Evolutionary conservation across 2,888 invertebrate genomes (phyloP).

Genomic region (Adineta ricciae): DNA sequence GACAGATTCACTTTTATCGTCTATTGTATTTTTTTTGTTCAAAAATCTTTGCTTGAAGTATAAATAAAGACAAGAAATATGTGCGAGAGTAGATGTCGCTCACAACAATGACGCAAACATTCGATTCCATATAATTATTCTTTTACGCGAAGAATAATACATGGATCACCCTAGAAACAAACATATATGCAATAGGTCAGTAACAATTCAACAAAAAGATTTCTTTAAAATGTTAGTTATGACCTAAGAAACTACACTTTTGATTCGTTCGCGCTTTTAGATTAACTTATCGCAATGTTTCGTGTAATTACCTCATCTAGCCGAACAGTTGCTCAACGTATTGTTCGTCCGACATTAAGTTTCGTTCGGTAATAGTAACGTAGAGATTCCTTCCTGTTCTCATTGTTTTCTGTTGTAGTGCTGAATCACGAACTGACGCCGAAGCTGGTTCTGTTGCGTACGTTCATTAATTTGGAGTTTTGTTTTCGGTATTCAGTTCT

Average conservation of each 20-base stretch:
- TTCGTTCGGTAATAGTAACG: neutral
- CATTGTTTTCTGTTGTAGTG: neutral
- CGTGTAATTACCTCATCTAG: neutral
- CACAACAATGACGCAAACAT: too few species aligned
- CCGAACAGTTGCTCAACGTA: neutral
- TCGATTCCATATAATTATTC: too few species aligned
- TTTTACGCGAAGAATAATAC: neutral
- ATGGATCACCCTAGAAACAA: conserved; percentile 9
- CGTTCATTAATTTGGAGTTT: neutral
- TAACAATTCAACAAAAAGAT: neutral
- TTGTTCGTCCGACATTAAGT: neutral
- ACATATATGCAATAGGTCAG: neutral
- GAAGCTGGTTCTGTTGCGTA: neutral
- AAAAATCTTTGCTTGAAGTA: too few species aligned
- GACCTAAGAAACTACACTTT: too few species aligned
- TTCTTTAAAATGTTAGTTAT: too few species aligned
- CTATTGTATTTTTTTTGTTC: too few species aligned
- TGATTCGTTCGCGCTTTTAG: neutral
- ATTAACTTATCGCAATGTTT: neutral
- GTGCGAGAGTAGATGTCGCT: neutral
- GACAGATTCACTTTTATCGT: too few species aligned
- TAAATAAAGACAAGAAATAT: too few species aligned
- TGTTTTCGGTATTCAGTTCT: too few species aligned
- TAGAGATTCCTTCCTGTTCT: neutral
- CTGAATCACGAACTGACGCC: neutral